Evolutionary conservation across 2,888 invertebrate genomes (phyloP).

Genomic region (Hirtodrosophila trivittata): DNA sequence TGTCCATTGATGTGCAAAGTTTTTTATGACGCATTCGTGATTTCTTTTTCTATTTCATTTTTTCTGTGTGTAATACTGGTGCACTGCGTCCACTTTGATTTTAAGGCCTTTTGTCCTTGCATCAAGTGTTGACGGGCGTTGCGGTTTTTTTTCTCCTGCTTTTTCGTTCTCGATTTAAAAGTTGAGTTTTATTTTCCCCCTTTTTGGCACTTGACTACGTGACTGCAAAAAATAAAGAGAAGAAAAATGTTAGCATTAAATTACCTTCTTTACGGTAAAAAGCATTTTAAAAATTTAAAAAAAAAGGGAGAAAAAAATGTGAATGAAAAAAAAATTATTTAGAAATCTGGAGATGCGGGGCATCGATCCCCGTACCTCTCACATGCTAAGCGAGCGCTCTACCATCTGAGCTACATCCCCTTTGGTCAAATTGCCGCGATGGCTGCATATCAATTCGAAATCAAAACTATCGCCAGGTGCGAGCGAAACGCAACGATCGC

Average conservation of each 20-base stretch:
- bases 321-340: neutral
- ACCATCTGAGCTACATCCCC: constrained; percentile 84
- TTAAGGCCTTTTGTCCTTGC: constrained; percentile 70
- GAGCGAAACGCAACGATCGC: constrained; percentile 19
- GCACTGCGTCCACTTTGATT: constrained; percentile 71
- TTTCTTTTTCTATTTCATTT: constrained; percentile 50
- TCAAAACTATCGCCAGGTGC: constrained; percentile 11
- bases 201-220: constrained; percentile 12
- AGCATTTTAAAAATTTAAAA: neutral
- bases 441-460: constrained; percentile 11
- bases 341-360: constrained; percentile 80
- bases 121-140: constrained; percentile 52
- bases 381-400: constrained; percentile 84
- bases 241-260: neutral
- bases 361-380: constrained; percentile 83
- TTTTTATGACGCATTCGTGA: constrained; percentile 77
- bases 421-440: constrained; percentile 4
- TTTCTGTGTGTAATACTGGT: constrained; percentile 50
- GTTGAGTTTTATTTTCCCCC: constrained; percentile 6
- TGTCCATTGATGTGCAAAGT: constrained; percentile 71
- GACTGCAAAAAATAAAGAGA: constrained; percentile 2
- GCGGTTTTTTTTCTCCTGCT: constrained; percentile 27
- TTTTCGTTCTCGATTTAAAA: constrained; percentile 18
- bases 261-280: neutral
- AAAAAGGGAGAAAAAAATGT: neutral